Evolutionary conservation across 1,140 invertebrate species (phyloP).

Genomic region (Aphelinus certus): DNA sequence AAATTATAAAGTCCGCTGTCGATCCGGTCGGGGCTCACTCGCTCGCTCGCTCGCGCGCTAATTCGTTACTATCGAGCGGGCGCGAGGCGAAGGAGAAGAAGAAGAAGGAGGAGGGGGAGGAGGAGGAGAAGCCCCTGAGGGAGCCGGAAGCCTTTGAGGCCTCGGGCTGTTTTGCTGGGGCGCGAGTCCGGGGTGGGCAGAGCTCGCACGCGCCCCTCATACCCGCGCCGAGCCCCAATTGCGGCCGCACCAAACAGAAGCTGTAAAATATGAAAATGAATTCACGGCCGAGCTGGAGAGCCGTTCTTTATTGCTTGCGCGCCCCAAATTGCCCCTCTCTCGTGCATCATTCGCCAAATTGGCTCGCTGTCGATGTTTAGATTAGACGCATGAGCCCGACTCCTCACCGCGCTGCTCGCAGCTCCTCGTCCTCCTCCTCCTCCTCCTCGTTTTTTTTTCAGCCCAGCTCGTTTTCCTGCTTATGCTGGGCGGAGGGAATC

Average conservation of each 20-base stretch:
- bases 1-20: neutral
- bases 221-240: neutral
- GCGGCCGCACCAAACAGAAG: slow-evolving; percentile 30
- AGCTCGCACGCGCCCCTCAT: no score
- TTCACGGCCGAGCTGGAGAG: neutral
- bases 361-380: slow-evolving; percentile 18
- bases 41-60: slow-evolving; percentile 3
- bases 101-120: neutral
- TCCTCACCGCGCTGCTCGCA: no score
- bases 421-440: no score
- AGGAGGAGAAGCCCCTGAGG: slow-evolving; percentile 4
- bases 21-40: neutral
- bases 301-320: neutral
- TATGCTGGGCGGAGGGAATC: no score
- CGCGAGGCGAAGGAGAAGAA: neutral
- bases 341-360: slow-evolving; percentile 25
- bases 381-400: neutral
- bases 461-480: no score
- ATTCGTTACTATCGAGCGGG: slow-evolving; percentile 27
- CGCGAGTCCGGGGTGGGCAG: no score
- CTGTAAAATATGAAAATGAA: slow-evolving; percentile 38
- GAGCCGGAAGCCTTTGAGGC: slow-evolving; percentile 17
- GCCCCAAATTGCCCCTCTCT: slow-evolving; percentile 8
- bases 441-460: no score
- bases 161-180: no score